These are phyloP conservation scores for Bucco capensis DNA, from an alignment of 2,113 vertebrate genomes.

Conservation along the genomic window DNA sequence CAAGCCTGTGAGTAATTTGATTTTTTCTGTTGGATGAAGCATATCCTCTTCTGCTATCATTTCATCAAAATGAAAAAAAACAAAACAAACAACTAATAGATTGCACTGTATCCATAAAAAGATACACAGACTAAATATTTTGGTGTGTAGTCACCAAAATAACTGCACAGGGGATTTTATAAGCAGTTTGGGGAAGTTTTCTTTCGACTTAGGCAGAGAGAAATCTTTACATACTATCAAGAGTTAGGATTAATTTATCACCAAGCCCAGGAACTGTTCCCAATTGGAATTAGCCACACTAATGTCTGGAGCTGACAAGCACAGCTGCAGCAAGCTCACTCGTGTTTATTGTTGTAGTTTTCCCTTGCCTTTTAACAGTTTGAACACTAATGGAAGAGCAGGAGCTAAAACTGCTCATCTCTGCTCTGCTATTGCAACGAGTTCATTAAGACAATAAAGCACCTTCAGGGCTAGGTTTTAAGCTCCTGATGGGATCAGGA, in stretches of 20 bases:
- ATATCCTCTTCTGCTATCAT: not conserved
- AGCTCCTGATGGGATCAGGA: not conserved
- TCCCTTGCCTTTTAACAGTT: conserved; percentile 34
- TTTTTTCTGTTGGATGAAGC: not conserved
- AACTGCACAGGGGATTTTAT: conserved; percentile 31
- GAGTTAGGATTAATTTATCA: conserved; percentile 59
- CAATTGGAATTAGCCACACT: conserved; percentile 59
- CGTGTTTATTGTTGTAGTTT: conserved; percentile 40
- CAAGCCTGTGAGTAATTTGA: not conserved
- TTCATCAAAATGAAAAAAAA: conserved; percentile 18
- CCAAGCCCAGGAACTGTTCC: conserved; percentile 54
- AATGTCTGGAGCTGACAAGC: conserved; percentile 56
- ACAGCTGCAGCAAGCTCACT: conserved; percentile 45
- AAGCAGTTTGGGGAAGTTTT: conserved; percentile 41
- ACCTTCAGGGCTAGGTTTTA: not conserved
- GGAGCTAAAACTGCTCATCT: not conserved
- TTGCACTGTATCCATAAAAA: not conserved
- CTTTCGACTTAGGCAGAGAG: not conserved
- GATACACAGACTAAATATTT: conserved; percentile 41
- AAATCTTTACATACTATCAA: conserved; percentile 37
- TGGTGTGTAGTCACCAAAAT: conserved; percentile 29
- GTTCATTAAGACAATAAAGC: not conserved
- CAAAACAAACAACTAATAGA: no score
- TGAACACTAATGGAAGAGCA: not conserved
- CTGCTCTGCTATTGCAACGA: not conserved